Percentiles rank a stretch among this genome's conserved stretches.
Conservation (phyloP, 1,140 invertebrate genomes). For the Agrypnia vestita region DNA sequence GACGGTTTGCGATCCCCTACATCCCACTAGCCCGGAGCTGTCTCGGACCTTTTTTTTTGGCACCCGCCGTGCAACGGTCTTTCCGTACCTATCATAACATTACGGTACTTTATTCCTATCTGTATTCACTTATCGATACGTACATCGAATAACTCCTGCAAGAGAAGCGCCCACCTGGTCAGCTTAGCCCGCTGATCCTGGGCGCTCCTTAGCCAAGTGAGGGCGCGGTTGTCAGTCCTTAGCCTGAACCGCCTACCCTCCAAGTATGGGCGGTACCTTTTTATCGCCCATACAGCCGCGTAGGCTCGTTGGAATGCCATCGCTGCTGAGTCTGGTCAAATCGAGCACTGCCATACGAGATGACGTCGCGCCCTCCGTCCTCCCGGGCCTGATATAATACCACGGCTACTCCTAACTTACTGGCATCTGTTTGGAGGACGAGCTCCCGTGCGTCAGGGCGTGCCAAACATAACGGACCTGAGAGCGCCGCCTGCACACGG, state of each 20-base stretch:
- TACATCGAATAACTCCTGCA: constrained; percentile 37
- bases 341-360: constrained; percentile 5
- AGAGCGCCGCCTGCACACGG: background rate
- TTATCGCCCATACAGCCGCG: constrained; percentile 19
- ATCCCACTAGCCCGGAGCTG: too few species aligned
- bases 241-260: background rate
- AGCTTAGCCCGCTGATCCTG: constrained; percentile 12
- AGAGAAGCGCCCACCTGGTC: constrained; percentile 17
- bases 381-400: background rate
- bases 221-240: background rate
- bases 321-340: background rate
- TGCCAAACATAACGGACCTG: background rate
- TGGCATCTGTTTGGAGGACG: constrained; percentile 14
- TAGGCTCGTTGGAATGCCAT: constrained; percentile 7
- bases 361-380: background rate
- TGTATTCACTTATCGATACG: too few species aligned
- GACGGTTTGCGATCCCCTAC: too few species aligned
- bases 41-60: too few species aligned
- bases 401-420: background rate
- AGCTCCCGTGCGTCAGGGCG: background rate
- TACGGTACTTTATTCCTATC: too few species aligned
- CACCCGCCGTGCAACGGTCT: too few species aligned
- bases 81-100: too few species aligned
- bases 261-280: constrained; percentile 2
- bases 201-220: background rate